Percentiles rank a stretch among this genome's conserved stretches.
These are phyloP conservation scores for Achroia grisella DNA, from an alignment of 1,140 invertebrate genomes.

Conservation along the genomic window DNA sequence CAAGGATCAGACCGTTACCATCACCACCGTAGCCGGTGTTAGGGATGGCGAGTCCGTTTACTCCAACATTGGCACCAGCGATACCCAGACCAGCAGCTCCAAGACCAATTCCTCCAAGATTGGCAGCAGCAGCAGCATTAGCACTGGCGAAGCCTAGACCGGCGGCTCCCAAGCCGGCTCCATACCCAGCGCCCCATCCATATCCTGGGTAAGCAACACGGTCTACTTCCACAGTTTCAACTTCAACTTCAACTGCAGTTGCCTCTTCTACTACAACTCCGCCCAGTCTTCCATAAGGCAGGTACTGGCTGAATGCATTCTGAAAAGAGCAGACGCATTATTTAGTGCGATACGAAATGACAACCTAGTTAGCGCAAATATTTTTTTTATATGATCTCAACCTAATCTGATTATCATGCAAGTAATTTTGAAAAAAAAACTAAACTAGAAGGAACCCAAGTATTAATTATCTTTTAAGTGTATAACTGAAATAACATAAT, in stretches of 20 bases:
- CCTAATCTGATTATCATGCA: no score
- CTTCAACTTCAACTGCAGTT: background rate
- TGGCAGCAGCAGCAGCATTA: background rate
- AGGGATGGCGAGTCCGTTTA: background rate
- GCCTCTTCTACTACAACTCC: no score
- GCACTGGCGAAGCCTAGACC: background rate
- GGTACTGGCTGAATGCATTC: no score
- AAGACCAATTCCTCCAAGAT: conserved; percentile 10
- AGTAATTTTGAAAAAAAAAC: no score
- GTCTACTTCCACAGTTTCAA: background rate
- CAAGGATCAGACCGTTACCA: conserved; percentile 7
- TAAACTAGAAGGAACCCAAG: no score
- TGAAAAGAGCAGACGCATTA: no score
- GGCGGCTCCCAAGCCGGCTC: background rate
- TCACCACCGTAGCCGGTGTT: conserved; percentile 8
- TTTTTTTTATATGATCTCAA: no score
- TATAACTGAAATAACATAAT: no score
- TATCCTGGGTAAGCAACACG: background rate
- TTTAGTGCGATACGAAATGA: no score
- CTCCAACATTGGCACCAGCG: background rate
- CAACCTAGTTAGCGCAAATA: no score
- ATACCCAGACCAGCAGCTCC: conserved; percentile 10
- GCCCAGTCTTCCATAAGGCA: no score
- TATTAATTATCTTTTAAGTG: no score
- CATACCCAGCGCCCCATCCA: background rate